Conservation (phyloP, 1,140 invertebrate species). For the Hirudo medicinalis region DNA sequence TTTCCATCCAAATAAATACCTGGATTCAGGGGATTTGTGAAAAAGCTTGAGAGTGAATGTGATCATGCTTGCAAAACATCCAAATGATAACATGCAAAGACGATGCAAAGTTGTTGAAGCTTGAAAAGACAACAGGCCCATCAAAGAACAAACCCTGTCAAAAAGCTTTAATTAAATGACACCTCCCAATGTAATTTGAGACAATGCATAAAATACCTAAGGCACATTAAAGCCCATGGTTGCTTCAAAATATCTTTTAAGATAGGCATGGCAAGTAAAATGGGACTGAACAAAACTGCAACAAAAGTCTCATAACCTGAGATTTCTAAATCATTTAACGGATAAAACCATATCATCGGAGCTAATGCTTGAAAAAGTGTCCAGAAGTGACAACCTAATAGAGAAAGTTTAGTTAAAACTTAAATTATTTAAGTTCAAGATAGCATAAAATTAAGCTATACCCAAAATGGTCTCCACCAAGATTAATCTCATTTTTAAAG, state of each 20-base stretch:
- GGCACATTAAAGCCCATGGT: constrained; percentile 27
- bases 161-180: neutral
- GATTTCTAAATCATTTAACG: constrained; percentile 40
- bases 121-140: constrained; percentile 35
- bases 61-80: constrained; percentile 28
- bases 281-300: constrained; percentile 32
- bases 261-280: constrained; percentile 29
- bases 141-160: neutral
- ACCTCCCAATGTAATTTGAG: neutral
- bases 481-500: too few species aligned
- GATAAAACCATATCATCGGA: constrained; percentile 44
- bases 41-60: constrained; percentile 27
- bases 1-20: neutral
- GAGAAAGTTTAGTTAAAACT: constrained; percentile 21
- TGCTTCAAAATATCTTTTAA: constrained; percentile 29
- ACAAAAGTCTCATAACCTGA: constrained; percentile 41
- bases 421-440: neutral
- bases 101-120: constrained; percentile 32
- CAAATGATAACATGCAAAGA: constrained; percentile 32
- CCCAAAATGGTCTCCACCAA: too few species aligned
- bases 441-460: too few species aligned
- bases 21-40: neutral
- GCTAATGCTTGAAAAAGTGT: constrained; percentile 37
- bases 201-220: constrained; percentile 24
- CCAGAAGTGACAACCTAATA: constrained; percentile 41